Base-by-base conservation (phyloP, 2,888 invertebrate genomes). In the Parelbella ahira region DNA sequence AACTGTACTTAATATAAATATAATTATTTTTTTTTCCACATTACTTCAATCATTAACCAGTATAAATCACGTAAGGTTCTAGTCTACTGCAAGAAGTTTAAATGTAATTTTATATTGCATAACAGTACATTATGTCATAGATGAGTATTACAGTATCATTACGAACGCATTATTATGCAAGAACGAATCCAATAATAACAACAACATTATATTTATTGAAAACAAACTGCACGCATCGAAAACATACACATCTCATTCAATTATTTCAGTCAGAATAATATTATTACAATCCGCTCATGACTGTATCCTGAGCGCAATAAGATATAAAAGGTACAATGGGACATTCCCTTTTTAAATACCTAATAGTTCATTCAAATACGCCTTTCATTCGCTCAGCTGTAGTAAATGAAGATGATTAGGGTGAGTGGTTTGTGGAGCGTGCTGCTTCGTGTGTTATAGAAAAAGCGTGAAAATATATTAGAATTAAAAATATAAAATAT, bases 321-420 rank as follows among this genome's bases (percentile, higher is more conserved):
- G n/a, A n/a, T n/a, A n/a, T n/a, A n/a, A n/a, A n/a, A n/a, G n/a
- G n/a, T n/a, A 47, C 42, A 47, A 42, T 47, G 38, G 42, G 39
- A 36, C 43, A 38, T 38, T 36, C 18, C 42, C 27, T 23, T 24
- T 44, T 43, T n/a, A n/a, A n/a, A n/a, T n/a, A n/a, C n/a, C n/a
- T n/a, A 45, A 44, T 48, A 24, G 44, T 34, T 41, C 44, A 50
- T 48, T 44, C 41, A 41, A 33, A 18, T 25, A 30, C 30, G 28
- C 24, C 39, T 25, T 24, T 19, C 39, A 28, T 27, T 44, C 34
- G 37, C 9, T 41, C 34, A 45, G 41, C 34, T 13, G 7, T 33
- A 23, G 30, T 34, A 25, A 38, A 33, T 41, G 25, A 41, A 13
- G 27, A 15, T 25, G 9, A 13, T 20, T 28, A 27, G 10, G 20